Evolutionary conservation across 1,140 invertebrate genomes (phyloP).

Genomic region (Camponotus vicinus): DNA sequence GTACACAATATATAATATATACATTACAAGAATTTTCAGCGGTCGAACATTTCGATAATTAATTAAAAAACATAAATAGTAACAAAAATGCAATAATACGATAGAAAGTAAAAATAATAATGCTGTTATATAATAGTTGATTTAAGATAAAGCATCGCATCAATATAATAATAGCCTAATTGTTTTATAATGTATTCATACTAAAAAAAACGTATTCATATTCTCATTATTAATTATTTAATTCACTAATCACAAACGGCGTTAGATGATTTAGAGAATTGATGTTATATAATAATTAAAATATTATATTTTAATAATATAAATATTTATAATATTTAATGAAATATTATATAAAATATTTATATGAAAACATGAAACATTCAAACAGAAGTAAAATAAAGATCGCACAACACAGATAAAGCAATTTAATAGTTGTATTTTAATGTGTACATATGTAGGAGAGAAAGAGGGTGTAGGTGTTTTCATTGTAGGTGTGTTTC

Average conservation of each 20-base stretch:
- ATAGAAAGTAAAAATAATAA: background rate
- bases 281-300: slow-evolving; percentile 22
- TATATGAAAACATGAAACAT: background rate
- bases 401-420: background rate
- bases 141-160: too few relatives aligned
- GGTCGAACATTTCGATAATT: background rate
- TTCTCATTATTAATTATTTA: background rate
- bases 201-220: too few relatives aligned
- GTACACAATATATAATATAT: too few relatives aligned
- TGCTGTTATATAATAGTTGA: too few relatives aligned
- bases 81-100: background rate
- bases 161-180: too few relatives aligned
- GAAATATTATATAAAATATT: too few relatives aligned
- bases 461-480: background rate
- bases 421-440: slow-evolving; percentile 22
- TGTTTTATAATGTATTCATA: too few relatives aligned
- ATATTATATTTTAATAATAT: too few relatives aligned
- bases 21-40: background rate
- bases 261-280: slow-evolving; percentile 17
- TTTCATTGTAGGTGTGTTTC: background rate
- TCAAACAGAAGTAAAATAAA: slow-evolving; percentile 31
- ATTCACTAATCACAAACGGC: background rate
- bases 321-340: too few relatives aligned
- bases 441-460: slow-evolving; percentile 2
- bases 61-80: background rate